Conservation (phyloP, 2,797 vertebrate species). For the Takifugu ocellatus region DNA sequence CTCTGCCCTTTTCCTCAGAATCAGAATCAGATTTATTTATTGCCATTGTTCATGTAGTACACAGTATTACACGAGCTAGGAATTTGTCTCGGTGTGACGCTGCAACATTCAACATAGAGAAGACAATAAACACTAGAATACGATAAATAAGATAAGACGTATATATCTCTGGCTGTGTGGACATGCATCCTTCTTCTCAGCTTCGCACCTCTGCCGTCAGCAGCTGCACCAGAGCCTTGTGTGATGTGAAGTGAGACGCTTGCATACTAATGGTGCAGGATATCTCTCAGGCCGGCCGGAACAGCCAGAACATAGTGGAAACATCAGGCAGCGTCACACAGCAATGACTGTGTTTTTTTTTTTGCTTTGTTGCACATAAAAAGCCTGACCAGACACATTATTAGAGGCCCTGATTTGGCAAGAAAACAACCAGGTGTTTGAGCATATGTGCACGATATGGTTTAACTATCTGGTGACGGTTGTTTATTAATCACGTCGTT, state of each 20-base stretch:
- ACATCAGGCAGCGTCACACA: slow-evolving; percentile 50
- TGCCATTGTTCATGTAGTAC: too few relatives aligned
- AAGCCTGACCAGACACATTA: too few relatives aligned
- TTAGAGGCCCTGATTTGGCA: background rate
- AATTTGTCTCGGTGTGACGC: too few relatives aligned
- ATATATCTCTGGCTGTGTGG: slow-evolving; percentile 44
- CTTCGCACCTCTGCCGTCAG: slow-evolving; percentile 66
- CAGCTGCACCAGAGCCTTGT: slow-evolving; percentile 72
- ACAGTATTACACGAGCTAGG: too few relatives aligned
- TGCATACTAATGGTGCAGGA: slow-evolving; percentile 71
- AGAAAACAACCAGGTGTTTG: background rate
- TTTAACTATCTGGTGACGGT: background rate
- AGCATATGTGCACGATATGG: background rate
- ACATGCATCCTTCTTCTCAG: slow-evolving; percentile 31
- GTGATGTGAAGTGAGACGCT: slow-evolving; percentile 66
- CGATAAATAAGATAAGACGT: too few relatives aligned
- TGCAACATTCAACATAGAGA: too few relatives aligned
- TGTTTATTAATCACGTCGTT: background rate
- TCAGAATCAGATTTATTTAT: too few relatives aligned
- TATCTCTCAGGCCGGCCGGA: slow-evolving; percentile 55
- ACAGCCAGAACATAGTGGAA: slow-evolving; percentile 49
- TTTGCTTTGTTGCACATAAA: too few relatives aligned
- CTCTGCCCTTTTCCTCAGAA: slow-evolving; percentile 18
- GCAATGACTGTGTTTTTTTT: too few relatives aligned
- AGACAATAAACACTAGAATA: too few relatives aligned